Conservation (phyloP, 2,888 invertebrate species). For the Tineola bisselliella region DNA sequence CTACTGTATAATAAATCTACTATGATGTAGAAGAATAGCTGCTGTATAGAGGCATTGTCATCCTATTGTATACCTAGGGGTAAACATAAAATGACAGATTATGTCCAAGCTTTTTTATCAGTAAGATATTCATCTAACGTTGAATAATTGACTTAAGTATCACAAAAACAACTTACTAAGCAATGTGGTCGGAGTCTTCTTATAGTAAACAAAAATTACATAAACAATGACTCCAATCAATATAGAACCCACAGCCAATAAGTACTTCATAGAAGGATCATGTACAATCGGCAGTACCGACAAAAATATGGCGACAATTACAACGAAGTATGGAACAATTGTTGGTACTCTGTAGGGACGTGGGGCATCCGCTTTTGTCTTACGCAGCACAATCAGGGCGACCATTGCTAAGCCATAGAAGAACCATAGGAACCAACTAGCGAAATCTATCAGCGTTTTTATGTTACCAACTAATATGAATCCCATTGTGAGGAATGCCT, state of each 20-base stretch:
- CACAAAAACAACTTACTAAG: constrained; percentile 62
- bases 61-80: too few relatives aligned
- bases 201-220: constrained; percentile 78
- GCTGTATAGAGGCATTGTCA: too few relatives aligned
- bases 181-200: constrained; percentile 69
- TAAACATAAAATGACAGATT: too few relatives aligned
- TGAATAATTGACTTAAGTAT: too few relatives aligned
- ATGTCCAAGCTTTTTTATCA: too few relatives aligned
- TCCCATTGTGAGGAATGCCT: constrained; percentile 74
- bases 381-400: constrained; percentile 77
- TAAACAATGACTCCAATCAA: constrained; percentile 76
- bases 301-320: constrained; percentile 76
- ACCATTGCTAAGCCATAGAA: constrained; percentile 87
- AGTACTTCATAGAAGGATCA: constrained; percentile 79
- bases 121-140: too few relatives aligned
- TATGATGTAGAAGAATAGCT: too few relatives aligned
- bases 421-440: constrained; percentile 88
- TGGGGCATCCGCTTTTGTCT: constrained; percentile 71
- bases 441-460: constrained; percentile 80
- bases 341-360: constrained; percentile 82
- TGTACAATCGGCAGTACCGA: constrained; percentile 78
- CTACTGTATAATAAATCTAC: too few relatives aligned
- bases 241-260: constrained; percentile 79
- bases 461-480: constrained; percentile 81
- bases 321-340: constrained; percentile 76